phyloP scores from a whole-genome alignment of 2,113 vertebrate genomes.

The Sarotherodon lohbergeri region DNA sequence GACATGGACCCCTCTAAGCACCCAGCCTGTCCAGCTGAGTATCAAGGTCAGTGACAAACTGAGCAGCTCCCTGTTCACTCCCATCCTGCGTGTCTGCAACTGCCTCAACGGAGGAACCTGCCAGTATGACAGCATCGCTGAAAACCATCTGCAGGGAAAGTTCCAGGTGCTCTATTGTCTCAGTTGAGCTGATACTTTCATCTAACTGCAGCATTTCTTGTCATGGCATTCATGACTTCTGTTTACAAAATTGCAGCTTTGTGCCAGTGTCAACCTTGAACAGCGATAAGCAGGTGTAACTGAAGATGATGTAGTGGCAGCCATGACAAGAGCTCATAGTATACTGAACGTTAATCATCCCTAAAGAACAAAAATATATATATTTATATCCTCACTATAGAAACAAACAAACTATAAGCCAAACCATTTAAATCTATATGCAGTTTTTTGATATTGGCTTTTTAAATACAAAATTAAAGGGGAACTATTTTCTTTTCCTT shows the following conservation, averaged over 20 bases:
- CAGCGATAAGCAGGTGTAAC: not conserved
- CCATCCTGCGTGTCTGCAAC: conserved; percentile 72
- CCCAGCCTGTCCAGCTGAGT: conserved; percentile 62
- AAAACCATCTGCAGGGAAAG: conserved; percentile 69
- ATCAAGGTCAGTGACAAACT: conserved; percentile 67
- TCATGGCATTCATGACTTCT: not conserved
- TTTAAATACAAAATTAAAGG: too few relatives aligned
- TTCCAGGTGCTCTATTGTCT: conserved; percentile 67
- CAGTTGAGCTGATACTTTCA: not conserved
- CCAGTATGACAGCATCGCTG: conserved; percentile 63
- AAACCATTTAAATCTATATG: too few relatives aligned
- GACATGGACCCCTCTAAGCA: conserved; percentile 65
- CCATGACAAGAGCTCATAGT: not conserved
- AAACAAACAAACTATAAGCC: too few relatives aligned
- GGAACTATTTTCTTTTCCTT: too few relatives aligned
- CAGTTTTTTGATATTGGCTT: too few relatives aligned
- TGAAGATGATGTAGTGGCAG: not conserved
- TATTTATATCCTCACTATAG: not conserved
- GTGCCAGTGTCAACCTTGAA: not conserved
- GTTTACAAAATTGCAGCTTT: not conserved
- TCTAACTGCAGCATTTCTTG: not conserved
- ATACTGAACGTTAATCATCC: not conserved
- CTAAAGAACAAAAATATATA: not conserved
- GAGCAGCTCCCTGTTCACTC: conserved; percentile 70
- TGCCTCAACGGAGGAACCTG: conserved; percentile 78